phyloP scores from a whole-genome alignment of 2,113 vertebrate genomes.

The Hypocryptadius cinnamomeus region DNA sequence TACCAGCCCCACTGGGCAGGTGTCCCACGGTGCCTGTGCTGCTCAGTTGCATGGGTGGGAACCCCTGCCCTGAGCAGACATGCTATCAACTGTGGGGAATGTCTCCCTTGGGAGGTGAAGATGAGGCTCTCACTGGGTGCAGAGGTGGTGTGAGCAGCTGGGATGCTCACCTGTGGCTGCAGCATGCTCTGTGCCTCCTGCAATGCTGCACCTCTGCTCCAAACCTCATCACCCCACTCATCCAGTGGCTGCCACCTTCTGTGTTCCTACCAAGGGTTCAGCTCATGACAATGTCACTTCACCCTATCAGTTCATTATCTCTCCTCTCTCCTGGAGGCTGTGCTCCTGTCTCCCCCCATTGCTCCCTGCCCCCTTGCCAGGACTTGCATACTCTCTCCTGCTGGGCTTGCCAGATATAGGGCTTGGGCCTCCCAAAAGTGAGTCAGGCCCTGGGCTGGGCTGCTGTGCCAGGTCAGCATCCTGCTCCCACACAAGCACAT shows the following conservation, averaged over 20 bases:
- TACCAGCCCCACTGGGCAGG: rapidly evolving
- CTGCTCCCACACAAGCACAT: neutral
- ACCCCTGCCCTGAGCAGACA: rapidly evolving
- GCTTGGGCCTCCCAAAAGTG: neutral
- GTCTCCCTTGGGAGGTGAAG: rapidly evolving
- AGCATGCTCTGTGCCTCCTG: neutral
- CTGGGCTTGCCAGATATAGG: neutral
- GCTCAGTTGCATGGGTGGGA: rapidly evolving
- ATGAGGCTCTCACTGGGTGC: rapidly evolving
- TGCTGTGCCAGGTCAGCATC: neutral
- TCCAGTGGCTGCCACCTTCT: neutral
- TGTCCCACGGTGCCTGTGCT: rapidly evolving
- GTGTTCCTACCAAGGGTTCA: neutral
- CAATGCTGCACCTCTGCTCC: neutral
- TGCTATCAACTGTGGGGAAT: neutral
- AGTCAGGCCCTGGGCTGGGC: neutral
- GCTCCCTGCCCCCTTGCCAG: neutral
- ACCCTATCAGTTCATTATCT: neutral
- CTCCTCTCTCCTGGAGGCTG: neutral
- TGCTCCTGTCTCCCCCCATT: neutral
- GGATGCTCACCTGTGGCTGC: neutral
- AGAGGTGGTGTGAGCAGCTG: rapidly evolving
- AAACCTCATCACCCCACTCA: rapidly evolving
- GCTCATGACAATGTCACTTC: neutral
- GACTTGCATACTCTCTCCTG: neutral